phyloP scores from a whole-genome alignment of 2,888 invertebrate genomes.

The Xestia sexstrigata region DNA sequence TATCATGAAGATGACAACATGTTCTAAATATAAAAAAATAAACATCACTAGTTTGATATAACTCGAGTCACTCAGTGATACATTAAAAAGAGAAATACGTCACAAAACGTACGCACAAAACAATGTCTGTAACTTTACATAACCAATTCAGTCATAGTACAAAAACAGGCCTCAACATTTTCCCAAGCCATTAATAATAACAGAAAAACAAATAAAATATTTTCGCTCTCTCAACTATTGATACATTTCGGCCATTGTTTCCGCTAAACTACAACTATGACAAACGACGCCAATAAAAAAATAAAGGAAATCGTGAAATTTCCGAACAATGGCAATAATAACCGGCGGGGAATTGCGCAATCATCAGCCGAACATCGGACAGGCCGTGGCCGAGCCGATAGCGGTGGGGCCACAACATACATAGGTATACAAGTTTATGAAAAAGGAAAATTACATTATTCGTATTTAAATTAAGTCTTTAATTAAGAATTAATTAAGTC shows the following conservation, averaged over 20 bases:
- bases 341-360: slow-evolving; percentile 59
- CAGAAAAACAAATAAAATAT: slow-evolving; percentile 48
- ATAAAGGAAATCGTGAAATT: slow-evolving; percentile 64
- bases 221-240: slow-evolving; percentile 41
- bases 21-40: background rate
- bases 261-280: slow-evolving; percentile 59
- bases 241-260: slow-evolving; percentile 59
- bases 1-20: background rate
- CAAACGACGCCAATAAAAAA: slow-evolving; percentile 63
- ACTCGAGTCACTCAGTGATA: background rate
- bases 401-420: background rate
- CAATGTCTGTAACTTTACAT: background rate
- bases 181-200: slow-evolving; percentile 18
- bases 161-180: slow-evolving; percentile 11
- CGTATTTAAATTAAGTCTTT: no score
- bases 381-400: slow-evolving; percentile 20
- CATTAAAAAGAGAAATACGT: background rate
- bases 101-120: background rate
- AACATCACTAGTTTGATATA: background rate
- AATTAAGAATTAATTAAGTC: no score
- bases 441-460: background rate
- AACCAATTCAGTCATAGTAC: background rate
- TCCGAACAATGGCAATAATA: slow-evolving; percentile 66
- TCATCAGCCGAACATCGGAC: slow-evolving; percentile 55
- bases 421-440: background rate